Conservation (phyloP, 2,888 invertebrate genomes). For the Apotomis betuletana region DNA sequence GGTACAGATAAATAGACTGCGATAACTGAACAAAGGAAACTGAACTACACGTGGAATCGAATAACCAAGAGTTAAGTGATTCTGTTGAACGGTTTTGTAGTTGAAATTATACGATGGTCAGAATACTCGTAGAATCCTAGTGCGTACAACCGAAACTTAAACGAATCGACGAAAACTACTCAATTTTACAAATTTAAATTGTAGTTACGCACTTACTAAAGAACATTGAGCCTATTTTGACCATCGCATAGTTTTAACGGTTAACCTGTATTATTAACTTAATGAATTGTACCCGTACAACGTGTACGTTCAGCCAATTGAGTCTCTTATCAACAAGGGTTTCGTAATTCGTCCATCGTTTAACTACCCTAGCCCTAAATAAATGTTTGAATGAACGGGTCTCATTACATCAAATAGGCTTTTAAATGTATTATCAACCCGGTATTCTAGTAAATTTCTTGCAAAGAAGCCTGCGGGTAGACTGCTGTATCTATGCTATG, state of each 20-base stretch:
- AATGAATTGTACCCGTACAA: not conserved
- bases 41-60: not conserved
- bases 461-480: constrained; percentile 5
- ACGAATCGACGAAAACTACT: no score
- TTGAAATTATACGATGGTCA: no score
- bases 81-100: no score
- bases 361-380: constrained; percentile 10
- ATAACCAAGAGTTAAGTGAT: not conserved
- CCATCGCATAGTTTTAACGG: no score
- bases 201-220: no score
- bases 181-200: no score
- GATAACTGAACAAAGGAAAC: not conserved
- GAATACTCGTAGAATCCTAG: no score
- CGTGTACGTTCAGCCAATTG: not conserved
- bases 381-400: constrained; percentile 25
- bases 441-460: constrained; percentile 5
- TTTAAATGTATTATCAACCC: constrained; percentile 3
- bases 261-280: not conserved
- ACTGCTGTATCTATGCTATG: constrained; percentile 12
- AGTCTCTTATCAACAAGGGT: constrained; percentile 10
- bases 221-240: no score
- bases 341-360: constrained; percentile 4
- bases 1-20: not conserved
- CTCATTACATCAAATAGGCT: constrained; percentile 14
- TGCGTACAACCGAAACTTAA: no score